Percentiles rank a stretch among this genome's conserved stretches.
These are phyloP conservation scores for Paramuricea clavata DNA, from an alignment of 92 coral and sea anemone species.

Conservation along the genomic window DNA sequence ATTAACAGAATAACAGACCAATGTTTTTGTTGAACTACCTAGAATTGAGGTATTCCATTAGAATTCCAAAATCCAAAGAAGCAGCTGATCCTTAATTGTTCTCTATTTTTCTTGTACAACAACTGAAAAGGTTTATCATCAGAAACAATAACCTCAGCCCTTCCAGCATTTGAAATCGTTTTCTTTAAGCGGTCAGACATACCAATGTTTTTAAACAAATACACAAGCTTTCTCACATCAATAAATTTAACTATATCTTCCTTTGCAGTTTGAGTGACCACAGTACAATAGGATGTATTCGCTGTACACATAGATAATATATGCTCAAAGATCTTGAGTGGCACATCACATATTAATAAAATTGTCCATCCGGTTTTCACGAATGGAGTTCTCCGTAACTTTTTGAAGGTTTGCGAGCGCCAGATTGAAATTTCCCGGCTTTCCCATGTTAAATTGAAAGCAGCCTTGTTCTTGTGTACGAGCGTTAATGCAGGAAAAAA, in stretches of 20 bases:
- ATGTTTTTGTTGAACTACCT: not conserved
- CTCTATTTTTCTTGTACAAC: conserved; percentile 21
- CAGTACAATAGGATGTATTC: conserved; percentile 19
- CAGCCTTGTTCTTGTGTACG: too few species aligned
- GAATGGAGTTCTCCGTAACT: conserved; percentile 10
- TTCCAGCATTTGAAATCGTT: conserved; percentile 31
- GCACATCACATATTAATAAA: conserved; percentile 18
- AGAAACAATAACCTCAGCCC: conserved; percentile 14
- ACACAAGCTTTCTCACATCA: conserved; percentile 13
- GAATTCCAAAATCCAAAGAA: conserved; percentile 7
- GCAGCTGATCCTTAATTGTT: conserved; percentile 9
- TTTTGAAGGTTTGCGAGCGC: too few species aligned
- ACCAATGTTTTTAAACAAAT: conserved; percentile 29
- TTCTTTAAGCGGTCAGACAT: conserved; percentile 12
- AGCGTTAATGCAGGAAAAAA: too few species aligned
- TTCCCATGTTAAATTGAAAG: too few species aligned
- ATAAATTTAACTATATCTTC: conserved; percentile 12
- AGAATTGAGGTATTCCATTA: conserved; percentile 26
- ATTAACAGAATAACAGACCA: not conserved
- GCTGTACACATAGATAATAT: conserved; percentile 17
- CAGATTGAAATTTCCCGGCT: too few species aligned
- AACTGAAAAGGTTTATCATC: conserved; percentile 30
- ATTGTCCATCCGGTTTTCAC: conserved; percentile 32
- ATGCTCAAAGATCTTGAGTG: conserved; percentile 13
- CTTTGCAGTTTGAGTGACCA: conserved; percentile 30